Percentiles rank a stretch among this genome's conserved stretches.
Evolutionary conservation across 2,113 vertebrate species (phyloP).

Genomic region (Shinisaurus crocodilurus): DNA sequence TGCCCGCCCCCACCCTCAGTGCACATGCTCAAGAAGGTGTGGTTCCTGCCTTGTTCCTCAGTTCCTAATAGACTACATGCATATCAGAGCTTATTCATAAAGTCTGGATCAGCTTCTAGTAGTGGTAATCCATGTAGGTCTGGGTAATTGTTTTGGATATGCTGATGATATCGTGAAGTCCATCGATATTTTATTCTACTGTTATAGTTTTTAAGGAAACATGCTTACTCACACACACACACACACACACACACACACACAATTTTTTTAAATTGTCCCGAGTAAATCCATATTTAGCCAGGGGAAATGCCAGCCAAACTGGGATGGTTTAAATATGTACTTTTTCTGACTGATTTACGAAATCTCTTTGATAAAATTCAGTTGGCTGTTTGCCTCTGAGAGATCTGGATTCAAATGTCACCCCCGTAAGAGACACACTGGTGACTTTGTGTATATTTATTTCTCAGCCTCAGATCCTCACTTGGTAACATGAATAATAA

Average conservation of each 20-base stretch:
- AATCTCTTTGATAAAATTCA: neutral
- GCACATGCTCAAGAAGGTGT: too few relatives aligned
- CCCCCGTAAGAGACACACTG: neutral
- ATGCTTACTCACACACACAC: neutral
- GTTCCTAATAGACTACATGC: too few relatives aligned
- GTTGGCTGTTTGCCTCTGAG: neutral
- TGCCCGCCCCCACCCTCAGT: too few relatives aligned
- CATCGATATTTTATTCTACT: neutral
- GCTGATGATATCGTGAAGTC: neutral
- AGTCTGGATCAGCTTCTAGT: neutral
- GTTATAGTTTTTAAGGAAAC: neutral
- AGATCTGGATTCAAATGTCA: neutral
- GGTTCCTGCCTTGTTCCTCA: too few relatives aligned
- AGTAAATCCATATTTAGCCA: neutral
- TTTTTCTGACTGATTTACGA: neutral
- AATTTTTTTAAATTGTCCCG: neutral
- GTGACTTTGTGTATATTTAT: conserved; percentile 1
- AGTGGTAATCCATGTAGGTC: neutral
- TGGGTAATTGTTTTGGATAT: neutral
- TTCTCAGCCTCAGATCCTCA: neutral
- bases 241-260: neutral
- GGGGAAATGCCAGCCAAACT: neutral
- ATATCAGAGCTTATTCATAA: neutral
- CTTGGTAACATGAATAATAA: neutral
- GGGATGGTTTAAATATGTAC: neutral